Base-by-base conservation (phyloP, 2,888 invertebrate species). In the Psococerastis gibbosa region DNA sequence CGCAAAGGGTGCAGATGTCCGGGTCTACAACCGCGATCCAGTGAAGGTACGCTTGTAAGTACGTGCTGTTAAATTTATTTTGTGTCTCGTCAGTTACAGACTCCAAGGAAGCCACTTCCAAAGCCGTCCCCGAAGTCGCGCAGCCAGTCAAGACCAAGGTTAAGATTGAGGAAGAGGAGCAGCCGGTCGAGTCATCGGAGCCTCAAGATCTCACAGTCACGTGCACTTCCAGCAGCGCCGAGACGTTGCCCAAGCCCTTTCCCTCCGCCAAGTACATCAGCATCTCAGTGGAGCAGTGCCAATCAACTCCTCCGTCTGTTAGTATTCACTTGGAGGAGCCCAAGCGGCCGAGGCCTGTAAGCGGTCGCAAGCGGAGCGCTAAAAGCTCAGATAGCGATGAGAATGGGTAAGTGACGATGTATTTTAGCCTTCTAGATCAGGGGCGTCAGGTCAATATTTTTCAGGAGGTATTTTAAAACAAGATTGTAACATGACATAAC, bases 81-180 rank as follows among this genome's bases (percentile, higher is more conserved):
- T 27, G 27, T 27, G 27, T 27, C 11, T 27, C 11, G 6, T 27
- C 27, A 27, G 27, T 9, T 6, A 6, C 27, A 9, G 27, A 27
- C 27, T 27, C 27, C 6, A 27, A 27, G 11, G 27, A 27, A 27
- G 27, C n/a, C n/a, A 31, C 31, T 31, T n/a, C 31, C 31, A 31
- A n/a, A 9, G 9, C 31, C 31, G n/a, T 31, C 31, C n/a, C 31
- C n/a, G 9, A n/a, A n/a, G n/a, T 31, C 6, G 15, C 33, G 3
- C 32, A 16, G 13, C 32, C 38, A 11, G 35, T 27, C n/a, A 27
- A 44, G 5, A 43, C 42, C 35, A 48, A 48, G 34, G 43, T 45
- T 6, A 48, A 48, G 35, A 47, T 47, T 42, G 49, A 48, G 17
- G 23, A 31, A 1, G 32, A 27, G 8, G 46, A 47, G 33, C 33